A percentile compares a stretch with the other conserved stretches of the same genome.
phyloP scores from a whole-genome alignment of 2,113 vertebrate species.

The Hydrochoerus hydrochaeris region DNA sequence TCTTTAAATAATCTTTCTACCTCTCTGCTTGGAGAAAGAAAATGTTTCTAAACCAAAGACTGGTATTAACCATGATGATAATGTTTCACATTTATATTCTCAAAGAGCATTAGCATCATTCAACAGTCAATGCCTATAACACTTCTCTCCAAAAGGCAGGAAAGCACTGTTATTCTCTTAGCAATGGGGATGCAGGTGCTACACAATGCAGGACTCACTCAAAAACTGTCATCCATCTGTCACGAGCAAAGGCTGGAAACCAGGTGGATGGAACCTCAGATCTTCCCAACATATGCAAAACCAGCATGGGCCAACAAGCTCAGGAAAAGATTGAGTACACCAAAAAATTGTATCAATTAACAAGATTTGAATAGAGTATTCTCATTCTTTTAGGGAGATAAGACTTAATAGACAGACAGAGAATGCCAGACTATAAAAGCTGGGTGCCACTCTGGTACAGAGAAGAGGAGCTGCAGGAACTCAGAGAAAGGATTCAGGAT shows the following conservation, averaged over 20 bases:
- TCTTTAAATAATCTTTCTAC: conserved; percentile 65
- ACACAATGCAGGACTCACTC: background rate
- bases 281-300: background rate
- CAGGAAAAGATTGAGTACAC: background rate
- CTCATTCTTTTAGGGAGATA: background rate
- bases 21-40: conserved; percentile 50
- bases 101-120: conserved; percentile 37
- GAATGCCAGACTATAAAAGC: background rate
- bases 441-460: background rate
- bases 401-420: background rate
- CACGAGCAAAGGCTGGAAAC: background rate
- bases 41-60: conserved; percentile 19
- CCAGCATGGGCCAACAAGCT: background rate
- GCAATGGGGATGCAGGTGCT: background rate
- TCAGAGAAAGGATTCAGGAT: rapidly evolving
- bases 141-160: background rate
- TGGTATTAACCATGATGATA: conserved; percentile 50
- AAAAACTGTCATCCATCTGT: background rate
- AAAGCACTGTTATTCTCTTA: background rate
- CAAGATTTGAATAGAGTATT: background rate
- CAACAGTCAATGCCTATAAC: background rate
- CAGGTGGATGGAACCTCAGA: background rate
- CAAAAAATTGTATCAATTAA: background rate
- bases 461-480: background rate
- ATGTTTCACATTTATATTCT: conserved; percentile 44